Base-by-base conservation (phyloP, 2,113 vertebrate species). In the Platycercus adscitus region DNA sequence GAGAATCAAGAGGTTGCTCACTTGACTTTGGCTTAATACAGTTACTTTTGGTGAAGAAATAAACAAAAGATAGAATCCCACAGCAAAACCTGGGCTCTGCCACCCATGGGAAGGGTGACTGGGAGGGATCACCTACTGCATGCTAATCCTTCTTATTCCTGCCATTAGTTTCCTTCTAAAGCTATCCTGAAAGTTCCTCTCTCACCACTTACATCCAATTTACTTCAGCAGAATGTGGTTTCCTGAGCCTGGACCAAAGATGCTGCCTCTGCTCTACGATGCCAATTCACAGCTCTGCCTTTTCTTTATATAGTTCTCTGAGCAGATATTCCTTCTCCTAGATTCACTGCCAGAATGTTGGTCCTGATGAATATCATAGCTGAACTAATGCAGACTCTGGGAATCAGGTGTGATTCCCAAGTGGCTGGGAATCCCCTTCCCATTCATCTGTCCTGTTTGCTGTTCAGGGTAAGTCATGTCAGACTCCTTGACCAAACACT, bases 91-190 rank as follows among this genome's bases (percentile, higher is more conserved):
- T 0, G 43, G 3, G 33, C 70, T 50, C 11, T 39, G 13, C 16
- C 0, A 2, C 52, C 43, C 1, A 0, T 3, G 66, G 60, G 35
- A 6, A 43, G 53, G 19, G 2, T 0, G 9, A 11, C 73, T 5
- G 28, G n/a, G 25, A 29, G 43, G 82, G 82, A 39, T 79, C 31
- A 0, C 17, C 66, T n/a, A 23, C 24, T 6, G 20, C 1, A 2
- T 17, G 33, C 44, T 53, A 17, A 33, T 8, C 53, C 84, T 13
- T 58, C 56, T 58, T 35, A 4, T 5, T 41, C 73, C 73, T 41
- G 44, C 39, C 58, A 13, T 21, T 6, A 16, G 24, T 35, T 39
- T n/a, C 86, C 46, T 83, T 70, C 11, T 29, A 58, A 82, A 46
- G 58, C 69, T 24, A 3, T 33, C 61, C 8, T 18, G 5, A 39